Evolutionary conservation across 1,140 invertebrate genomes (phyloP).

Genomic region (Pemphigus obesinymphae): DNA sequence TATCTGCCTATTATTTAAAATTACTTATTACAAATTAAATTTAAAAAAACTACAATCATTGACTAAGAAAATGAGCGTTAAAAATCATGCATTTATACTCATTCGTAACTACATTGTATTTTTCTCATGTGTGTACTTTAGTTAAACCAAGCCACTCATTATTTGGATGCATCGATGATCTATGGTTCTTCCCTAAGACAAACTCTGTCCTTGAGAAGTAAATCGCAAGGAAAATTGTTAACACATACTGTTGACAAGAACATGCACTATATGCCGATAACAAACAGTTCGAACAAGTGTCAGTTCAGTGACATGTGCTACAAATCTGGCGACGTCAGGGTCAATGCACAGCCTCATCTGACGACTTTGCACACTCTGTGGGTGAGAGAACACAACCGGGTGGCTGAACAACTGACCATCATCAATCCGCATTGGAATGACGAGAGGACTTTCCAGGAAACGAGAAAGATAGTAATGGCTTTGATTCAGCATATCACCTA

Average conservation of each 20-base stretch:
- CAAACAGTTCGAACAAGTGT: conserved; percentile 38
- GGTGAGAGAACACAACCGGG: conserved; percentile 82
- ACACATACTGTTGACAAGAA: conserved; percentile 47
- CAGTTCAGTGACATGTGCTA: conserved; percentile 50
- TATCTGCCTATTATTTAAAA: no score
- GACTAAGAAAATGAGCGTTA: no score
- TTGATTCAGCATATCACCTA: conserved; percentile 86
- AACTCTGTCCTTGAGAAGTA: conserved; percentile 55
- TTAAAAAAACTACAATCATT: no score
- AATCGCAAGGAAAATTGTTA: conserved; percentile 55
- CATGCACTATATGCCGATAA: conserved; percentile 4
- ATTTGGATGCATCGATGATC: conserved; percentile 68
- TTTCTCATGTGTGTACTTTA: no score
- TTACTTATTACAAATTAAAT: no score
- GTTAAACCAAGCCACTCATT: conserved; percentile 71
- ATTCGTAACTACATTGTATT: no score
- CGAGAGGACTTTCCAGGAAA: conserved; percentile 73
- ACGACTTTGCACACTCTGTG: conserved; percentile 77
- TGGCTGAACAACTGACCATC: conserved; percentile 60
- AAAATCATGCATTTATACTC: no score
- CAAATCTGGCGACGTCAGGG: conserved; percentile 60
- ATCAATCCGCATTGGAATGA: conserved; percentile 71
- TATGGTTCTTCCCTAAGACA: conserved; percentile 61
- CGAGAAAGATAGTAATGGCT: conserved; percentile 75
- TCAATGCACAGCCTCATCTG: conserved; percentile 73